Percentiles rank a stretch among this genome's conserved stretches.
phyloP scores from a whole-genome alignment of 2,888 invertebrate genomes.

The Pherbina coryleti region DNA sequence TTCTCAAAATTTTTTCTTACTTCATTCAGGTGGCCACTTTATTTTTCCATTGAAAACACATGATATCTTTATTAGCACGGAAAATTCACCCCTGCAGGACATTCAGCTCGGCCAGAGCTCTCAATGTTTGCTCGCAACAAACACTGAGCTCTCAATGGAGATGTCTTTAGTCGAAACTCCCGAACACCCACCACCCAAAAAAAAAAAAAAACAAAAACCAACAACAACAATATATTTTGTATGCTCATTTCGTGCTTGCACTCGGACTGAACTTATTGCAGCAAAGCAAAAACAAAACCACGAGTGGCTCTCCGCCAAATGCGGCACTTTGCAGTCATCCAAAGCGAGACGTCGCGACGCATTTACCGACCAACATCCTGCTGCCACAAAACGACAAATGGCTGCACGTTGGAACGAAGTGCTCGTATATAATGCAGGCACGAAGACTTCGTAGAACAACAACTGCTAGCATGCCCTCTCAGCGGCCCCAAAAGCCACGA shows the following conservation, averaged over 20 bases:
- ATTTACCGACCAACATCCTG: conserved; percentile 18
- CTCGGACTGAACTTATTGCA: background rate
- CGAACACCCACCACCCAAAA: background rate
- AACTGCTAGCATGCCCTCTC: background rate
- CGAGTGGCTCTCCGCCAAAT: conserved; percentile 24
- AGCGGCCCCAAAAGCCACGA: conserved; percentile 3
- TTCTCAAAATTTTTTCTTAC: background rate
- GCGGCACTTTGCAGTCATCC: conserved; percentile 35
- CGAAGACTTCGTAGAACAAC: background rate
- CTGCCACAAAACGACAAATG: conserved; percentile 17
- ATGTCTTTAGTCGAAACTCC: background rate
- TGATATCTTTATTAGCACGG: conserved; percentile 21
- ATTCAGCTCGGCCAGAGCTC: background rate
- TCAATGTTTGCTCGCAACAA: conserved; percentile 7
- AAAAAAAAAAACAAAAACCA: background rate
- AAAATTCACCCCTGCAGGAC: conserved; percentile 14
- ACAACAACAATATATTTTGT: background rate
- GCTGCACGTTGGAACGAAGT: background rate
- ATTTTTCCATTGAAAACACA: background rate
- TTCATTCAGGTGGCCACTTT: conserved; percentile 1
- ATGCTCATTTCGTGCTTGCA: conserved; percentile 28
- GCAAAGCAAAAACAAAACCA: background rate
- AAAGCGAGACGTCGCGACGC: background rate
- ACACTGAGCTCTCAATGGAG: conserved; percentile 2
- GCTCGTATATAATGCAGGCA: background rate